Percentiles rank a stretch among this genome's conserved stretches.
Conservation (phyloP, 1,140 invertebrate species). For the Drosophila albomicans region DNA sequence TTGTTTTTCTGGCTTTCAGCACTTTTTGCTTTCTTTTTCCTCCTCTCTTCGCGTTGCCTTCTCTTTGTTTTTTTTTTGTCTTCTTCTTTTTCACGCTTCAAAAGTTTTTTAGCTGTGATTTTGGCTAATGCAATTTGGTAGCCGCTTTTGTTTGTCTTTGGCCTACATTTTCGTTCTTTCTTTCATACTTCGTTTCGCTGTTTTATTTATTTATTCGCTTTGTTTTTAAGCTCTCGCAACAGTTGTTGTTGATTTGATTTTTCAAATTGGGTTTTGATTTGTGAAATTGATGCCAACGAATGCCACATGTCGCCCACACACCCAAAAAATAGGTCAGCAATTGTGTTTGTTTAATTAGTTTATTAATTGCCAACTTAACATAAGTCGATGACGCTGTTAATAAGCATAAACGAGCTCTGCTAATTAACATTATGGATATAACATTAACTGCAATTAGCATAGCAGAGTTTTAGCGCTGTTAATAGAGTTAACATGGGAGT, state of each 20-base stretch:
- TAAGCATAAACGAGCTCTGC: neutral
- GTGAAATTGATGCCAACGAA: conserved; percentile 9
- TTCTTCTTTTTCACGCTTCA: conserved; percentile 61
- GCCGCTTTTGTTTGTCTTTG: conserved; percentile 76
- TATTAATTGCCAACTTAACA: neutral
- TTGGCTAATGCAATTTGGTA: conserved; percentile 79
- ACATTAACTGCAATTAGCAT: neutral
- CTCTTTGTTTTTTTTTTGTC: neutral
- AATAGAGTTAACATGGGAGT: neutral
- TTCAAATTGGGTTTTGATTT: conserved; percentile 20
- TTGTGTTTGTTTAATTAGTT: conserved; percentile 1
- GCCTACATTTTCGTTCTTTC: conserved; percentile 56
- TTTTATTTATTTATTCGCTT: conserved; percentile 22
- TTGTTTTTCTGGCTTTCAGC: conserved; percentile 48
- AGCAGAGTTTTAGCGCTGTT: neutral
- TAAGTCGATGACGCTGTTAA: neutral
- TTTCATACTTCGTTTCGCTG: conserved; percentile 36
- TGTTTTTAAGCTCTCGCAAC: neutral
- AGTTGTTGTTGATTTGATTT: conserved; percentile 47
- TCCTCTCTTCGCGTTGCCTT: conserved; percentile 23
- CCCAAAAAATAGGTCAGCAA: conserved; percentile 5
- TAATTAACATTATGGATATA: neutral
- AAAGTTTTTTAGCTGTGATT: conserved; percentile 77
- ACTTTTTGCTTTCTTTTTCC: conserved; percentile 57
- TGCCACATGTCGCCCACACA: conserved; percentile 9